Evolutionary conservation across 2,797 vertebrate genomes (phyloP).

Genomic region (Urocyon cinereoargenteus): DNA sequence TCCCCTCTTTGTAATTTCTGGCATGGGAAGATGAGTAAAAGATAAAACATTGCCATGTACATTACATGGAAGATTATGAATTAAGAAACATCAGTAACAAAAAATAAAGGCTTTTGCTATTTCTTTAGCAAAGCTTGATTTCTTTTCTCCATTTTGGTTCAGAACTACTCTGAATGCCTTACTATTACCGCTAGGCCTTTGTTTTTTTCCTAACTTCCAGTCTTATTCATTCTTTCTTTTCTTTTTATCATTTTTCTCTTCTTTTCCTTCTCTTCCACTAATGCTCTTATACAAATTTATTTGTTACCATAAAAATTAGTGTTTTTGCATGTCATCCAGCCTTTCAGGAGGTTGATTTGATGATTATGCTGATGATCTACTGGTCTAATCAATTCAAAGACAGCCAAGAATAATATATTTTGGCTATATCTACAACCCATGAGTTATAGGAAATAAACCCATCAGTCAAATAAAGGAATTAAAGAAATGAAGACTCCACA

Average conservation of each 20-base stretch:
- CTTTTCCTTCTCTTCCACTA: not conserved
- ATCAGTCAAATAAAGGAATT: slow-evolving; percentile 48
- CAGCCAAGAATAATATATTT: slow-evolving; percentile 13
- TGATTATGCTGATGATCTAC: not conserved
- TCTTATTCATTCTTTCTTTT: not conserved
- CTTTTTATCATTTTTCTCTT: not conserved
- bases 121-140: slow-evolving; percentile 33
- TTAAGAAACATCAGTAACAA: not conserved
- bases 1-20: not conserved
- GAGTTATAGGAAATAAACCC: not conserved
- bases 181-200: not conserved
- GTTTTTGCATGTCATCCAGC: not conserved
- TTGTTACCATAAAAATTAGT: slow-evolving; percentile 19
- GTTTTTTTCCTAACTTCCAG: not conserved
- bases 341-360: not conserved
- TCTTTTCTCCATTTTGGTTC: not conserved
- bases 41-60: not conserved
- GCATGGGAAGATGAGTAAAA: not conserved
- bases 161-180: not conserved
- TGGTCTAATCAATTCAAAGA: slow-evolving; percentile 15
- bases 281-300: not conserved
- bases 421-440: not conserved
- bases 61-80: not conserved
- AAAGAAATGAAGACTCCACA: not conserved
- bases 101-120: not conserved